phyloP scores from a whole-genome alignment of 2,797 vertebrate genomes.

The Malacoctenus gilli region DNA sequence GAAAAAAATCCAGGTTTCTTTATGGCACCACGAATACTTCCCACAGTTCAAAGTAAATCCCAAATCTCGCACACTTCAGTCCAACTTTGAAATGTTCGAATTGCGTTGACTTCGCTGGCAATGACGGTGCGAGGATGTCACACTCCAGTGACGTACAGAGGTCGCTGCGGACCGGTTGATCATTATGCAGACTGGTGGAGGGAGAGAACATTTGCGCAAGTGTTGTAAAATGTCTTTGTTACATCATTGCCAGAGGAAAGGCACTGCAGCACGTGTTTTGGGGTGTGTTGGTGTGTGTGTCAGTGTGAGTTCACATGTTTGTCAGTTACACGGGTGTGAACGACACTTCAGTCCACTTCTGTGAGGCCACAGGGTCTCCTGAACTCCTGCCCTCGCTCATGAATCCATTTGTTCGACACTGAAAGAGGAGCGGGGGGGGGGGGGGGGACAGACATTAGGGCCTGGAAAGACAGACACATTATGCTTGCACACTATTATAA shows the following conservation, averaged over 20 bases:
- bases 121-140: too few species aligned
- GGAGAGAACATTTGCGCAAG: conserved; percentile 1
- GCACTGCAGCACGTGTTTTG: conserved; percentile 6
- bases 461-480: too few species aligned
- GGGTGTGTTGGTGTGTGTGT: neutral
- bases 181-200: neutral
- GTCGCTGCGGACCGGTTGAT: conserved; percentile 4
- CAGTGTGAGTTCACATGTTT: neutral
- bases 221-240: conserved; percentile 1
- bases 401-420: conserved; percentile 99
- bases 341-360: conserved; percentile 88
- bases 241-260: conserved; percentile 29
- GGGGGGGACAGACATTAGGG: conserved; percentile 54
- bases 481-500: too few species aligned
- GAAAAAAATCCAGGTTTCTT: too few species aligned
- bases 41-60: too few species aligned
- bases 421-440: too few species aligned
- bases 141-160: neutral
- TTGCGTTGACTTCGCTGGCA: too few species aligned
- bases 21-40: too few species aligned
- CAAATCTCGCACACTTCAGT: too few species aligned
- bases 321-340: neutral
- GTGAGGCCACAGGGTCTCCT: conserved; percentile 93
- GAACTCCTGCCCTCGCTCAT: conserved; percentile 98
- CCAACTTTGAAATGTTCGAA: too few species aligned